These are phyloP conservation scores for Gerris lacustris DNA, from an alignment of 2,888 invertebrate species.

Conservation along the genomic window DNA sequence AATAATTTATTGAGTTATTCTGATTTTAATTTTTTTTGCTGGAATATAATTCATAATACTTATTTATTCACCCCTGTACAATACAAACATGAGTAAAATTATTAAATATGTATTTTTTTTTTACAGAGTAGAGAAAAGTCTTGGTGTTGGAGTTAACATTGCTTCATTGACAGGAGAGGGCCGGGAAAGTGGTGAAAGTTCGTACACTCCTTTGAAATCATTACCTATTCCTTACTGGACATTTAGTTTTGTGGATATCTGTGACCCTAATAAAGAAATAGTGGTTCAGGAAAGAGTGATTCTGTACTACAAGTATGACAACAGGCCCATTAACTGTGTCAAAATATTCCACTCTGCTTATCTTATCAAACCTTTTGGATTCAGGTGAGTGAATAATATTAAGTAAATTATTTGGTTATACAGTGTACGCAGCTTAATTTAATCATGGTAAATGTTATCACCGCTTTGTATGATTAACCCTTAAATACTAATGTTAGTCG, in stretches of 20 bases:
- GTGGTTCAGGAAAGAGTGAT: constrained; percentile 78
- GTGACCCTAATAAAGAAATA: constrained; percentile 87
- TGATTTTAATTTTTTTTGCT: too few relatives aligned
- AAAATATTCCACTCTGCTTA: constrained; percentile 86
- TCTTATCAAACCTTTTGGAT: constrained; percentile 75
- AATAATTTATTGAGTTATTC: too few relatives aligned
- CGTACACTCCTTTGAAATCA: constrained; percentile 72
- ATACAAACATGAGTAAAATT: too few relatives aligned
- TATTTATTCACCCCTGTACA: too few relatives aligned
- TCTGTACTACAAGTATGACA: constrained; percentile 93
- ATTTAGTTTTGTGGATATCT: constrained; percentile 91
- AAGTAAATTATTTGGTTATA: too few relatives aligned
- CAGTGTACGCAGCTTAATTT: too few relatives aligned
- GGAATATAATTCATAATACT: too few relatives aligned
- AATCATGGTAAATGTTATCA: too few relatives aligned
- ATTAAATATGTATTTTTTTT: constrained; percentile 9
- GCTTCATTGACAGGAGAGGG: constrained; percentile 88
- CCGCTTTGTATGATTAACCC: too few relatives aligned
- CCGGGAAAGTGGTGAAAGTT: constrained; percentile 71
- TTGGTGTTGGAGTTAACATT: constrained; percentile 82
- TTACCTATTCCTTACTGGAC: constrained; percentile 77
- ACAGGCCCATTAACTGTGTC: constrained; percentile 89
- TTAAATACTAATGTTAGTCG: too few relatives aligned
- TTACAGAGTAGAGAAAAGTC: constrained; percentile 54
- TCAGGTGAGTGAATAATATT: constrained; percentile 42